A percentile compares a stretch with the other conserved stretches of the same genome.
phyloP scores from a whole-genome alignment of 2,797 vertebrate species.

The Anolis apletophallus region DNA sequence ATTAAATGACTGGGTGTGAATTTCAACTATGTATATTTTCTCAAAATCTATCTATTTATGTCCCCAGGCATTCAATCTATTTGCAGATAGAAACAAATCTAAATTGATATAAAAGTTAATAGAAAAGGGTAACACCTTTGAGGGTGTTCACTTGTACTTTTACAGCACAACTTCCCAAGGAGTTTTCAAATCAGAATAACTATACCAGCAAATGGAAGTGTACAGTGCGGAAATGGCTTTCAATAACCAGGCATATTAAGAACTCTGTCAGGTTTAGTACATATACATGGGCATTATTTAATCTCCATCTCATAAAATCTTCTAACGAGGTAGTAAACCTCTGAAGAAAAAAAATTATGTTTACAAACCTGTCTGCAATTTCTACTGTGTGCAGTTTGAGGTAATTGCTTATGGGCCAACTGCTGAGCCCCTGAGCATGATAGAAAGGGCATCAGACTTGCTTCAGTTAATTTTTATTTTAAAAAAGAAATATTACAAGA shows the following conservation, averaged over 20 bases:
- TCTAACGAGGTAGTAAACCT: constrained; percentile 75
- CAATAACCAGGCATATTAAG: constrained; percentile 70
- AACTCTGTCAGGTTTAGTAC: constrained; percentile 77
- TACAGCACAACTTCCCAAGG: constrained; percentile 30
- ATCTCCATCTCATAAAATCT: constrained; percentile 77
- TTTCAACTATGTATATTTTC: neutral
- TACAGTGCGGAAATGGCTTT: constrained; percentile 72
- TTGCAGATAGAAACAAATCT: neutral
- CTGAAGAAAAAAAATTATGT: constrained; percentile 74
- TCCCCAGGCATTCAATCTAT: fast-evolving
- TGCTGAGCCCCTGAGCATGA: constrained; percentile 36
- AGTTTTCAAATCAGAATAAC: constrained; percentile 66
- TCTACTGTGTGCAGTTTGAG: constrained; percentile 52
- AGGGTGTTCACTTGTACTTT: constrained; percentile 20
- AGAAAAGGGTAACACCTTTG: constrained; percentile 24
- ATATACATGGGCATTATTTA: constrained; percentile 72
- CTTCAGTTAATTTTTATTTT: neutral
- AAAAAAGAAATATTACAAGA: neutral
- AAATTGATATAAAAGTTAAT: constrained; percentile 18
- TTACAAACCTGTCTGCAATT: constrained; percentile 71
- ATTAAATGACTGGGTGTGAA: fast-evolving
- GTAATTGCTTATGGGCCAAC: constrained; percentile 65
- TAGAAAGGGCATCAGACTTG: constrained; percentile 48
- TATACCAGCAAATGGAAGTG: constrained; percentile 67
- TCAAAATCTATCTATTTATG: fast-evolving